These are phyloP conservation scores for Eufriesea mexicana DNA, from an alignment of 1,140 invertebrate genomes.

Conservation along the genomic window DNA sequence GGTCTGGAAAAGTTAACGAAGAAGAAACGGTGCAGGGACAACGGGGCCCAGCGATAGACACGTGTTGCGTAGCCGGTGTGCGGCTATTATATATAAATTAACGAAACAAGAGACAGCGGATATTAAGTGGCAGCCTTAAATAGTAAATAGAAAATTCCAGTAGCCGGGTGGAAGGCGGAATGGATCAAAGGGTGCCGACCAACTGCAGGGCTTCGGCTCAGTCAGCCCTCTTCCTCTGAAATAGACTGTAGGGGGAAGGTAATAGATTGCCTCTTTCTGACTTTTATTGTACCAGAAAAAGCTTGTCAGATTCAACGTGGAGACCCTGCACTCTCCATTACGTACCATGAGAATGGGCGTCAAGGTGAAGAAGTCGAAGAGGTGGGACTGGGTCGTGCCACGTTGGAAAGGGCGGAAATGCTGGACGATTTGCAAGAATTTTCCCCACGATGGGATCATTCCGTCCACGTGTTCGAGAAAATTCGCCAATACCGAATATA, in stretches of 20 bases:
- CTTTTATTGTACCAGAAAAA: conserved; percentile 74
- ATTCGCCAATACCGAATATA: background rate
- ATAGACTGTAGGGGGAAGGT: conserved; percentile 59
- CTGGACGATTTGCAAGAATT: conserved; percentile 44
- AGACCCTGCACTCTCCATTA: conserved; percentile 52
- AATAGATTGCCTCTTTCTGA: conserved; percentile 74
- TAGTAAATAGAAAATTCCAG: conserved; percentile 78
- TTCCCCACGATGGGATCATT: conserved; percentile 10
- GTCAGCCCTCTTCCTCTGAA: conserved; percentile 50
- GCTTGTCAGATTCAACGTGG: conserved; percentile 67
- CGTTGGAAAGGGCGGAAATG: conserved; percentile 38
- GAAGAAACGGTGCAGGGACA: too few species aligned
- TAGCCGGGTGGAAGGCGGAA: conserved; percentile 66
- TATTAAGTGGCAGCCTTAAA: conserved; percentile 69
- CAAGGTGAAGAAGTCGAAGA: conserved; percentile 33
- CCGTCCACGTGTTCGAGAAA: background rate
- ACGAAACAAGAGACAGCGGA: conserved; percentile 61
- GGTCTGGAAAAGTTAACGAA: background rate
- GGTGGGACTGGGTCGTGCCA: conserved; percentile 11
- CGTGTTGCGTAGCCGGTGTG: too few species aligned
- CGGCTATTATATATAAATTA: conserved; percentile 62
- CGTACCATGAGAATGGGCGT: conserved; percentile 13
- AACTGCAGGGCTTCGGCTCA: conserved; percentile 51
- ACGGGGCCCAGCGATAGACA: too few species aligned
- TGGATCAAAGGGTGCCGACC: conserved; percentile 69